These are phyloP conservation scores for Menura novaehollandiae DNA, from an alignment of 2,113 vertebrate species.

Conservation along the genomic window DNA sequence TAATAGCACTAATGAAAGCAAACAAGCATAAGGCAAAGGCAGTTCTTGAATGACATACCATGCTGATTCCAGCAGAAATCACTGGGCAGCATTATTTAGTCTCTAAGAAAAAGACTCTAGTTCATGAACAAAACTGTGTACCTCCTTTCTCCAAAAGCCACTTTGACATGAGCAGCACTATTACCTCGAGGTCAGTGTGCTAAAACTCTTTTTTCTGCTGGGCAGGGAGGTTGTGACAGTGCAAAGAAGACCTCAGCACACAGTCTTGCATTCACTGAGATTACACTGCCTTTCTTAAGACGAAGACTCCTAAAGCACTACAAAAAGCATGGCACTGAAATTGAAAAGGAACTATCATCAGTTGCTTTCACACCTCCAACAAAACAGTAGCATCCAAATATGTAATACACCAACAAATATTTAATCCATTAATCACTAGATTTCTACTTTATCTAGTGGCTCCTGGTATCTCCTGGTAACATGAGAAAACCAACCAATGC, in stretches of 20 bases:
- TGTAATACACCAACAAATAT: not conserved
- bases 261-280: not conserved
- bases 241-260: not conserved
- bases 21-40: not conserved
- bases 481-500: not conserved
- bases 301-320: not conserved
- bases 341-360: not conserved
- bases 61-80: not conserved
- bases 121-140: not conserved
- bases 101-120: not conserved
- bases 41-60: not conserved
- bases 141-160: not conserved
- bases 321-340: not conserved
- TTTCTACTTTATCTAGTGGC: not conserved
- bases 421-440: not conserved
- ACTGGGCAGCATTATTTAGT: accelerated
- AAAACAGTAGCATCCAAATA: not conserved
- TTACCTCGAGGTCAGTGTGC: not conserved
- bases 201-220: not conserved
- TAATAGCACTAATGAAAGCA: not conserved
- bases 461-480: not conserved
- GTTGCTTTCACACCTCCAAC: not conserved
- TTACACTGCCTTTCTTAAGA: not conserved
- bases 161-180: not conserved
- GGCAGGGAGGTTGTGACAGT: not conserved